Percentiles rank a stretch among this genome's conserved stretches.
Evolutionary conservation across 2,113 vertebrate species (phyloP).

Genomic region (Hemichromis elongatus): DNA sequence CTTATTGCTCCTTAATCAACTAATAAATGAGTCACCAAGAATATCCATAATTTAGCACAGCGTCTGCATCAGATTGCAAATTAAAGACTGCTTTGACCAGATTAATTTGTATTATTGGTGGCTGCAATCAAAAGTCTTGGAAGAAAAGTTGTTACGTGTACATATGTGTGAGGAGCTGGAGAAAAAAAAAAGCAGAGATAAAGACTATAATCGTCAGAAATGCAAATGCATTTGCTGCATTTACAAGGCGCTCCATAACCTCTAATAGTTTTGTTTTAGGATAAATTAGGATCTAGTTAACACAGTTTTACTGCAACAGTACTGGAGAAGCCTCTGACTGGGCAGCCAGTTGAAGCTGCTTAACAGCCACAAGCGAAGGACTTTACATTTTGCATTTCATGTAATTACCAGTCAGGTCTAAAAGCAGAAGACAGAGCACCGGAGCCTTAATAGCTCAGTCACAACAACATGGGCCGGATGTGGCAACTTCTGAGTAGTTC

Average conservation of each 20-base stretch:
- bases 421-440: neutral
- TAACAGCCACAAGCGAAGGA: neutral
- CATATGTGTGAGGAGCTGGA: neutral
- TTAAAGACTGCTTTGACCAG: neutral
- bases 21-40: neutral
- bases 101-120: neutral
- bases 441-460: neutral
- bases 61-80: neutral
- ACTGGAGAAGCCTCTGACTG: neutral
- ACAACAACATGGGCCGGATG: constrained; percentile 28
- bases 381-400: neutral
- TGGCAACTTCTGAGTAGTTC: constrained; percentile 16
- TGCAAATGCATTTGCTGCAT: neutral
- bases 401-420: neutral
- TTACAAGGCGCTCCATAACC: neutral
- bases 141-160: neutral
- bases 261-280: neutral
- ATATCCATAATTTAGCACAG: neutral
- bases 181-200: neutral
- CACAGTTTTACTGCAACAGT: neutral
- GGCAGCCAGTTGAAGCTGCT: neutral
- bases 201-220: neutral
- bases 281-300: neutral
- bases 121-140: neutral
- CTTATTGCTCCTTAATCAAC: neutral